Evolutionary conservation across 2,797 vertebrate species (phyloP), one percentile per base, ranked within the genome.

Genomic region (Labeo calbasu): DNA sequence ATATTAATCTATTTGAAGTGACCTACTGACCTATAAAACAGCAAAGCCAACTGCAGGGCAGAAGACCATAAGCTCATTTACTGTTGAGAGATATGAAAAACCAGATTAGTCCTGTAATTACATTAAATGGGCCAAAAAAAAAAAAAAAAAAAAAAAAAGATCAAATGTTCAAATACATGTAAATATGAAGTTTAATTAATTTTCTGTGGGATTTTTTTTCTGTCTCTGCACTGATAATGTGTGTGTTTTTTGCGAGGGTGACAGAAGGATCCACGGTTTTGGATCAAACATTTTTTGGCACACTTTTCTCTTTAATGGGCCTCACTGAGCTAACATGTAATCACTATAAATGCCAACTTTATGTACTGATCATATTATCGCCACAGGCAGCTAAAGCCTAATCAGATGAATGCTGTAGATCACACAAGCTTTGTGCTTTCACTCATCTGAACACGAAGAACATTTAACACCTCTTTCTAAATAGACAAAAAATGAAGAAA

Each of bases 11-110:
- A 90, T 93, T 93, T 92, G 88, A 86, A 86, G 87, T 68, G 86
- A 91, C 92, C 92, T 91, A 92, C 91, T 95, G 93, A 94, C 93
- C 93, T 87, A 92, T 84, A 91, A 94, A 89, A 93, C 90, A 76
- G 86, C 90, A 90, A 87, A 91, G 91, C 88, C 90, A 90, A 93
- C 91, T 91, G 90, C 91, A 79, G 61, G 89, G 87, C 88, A 87
- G 85, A 89, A 87, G 55, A 93, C 84, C 90, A 91, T 91, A 92
- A 93, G 89, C 93, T 92, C 86, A 92, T 93, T 92, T 91, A 90
- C 90, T 89, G 69, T 36, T 83, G 81, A 78, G 85, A 90, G 86
- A 91, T 90, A 88, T 91, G 79, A 88, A 89, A 86, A 85, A 89
- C 83, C 79, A 86, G 86, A 87, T 91, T 90, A 87, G 89, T 84